Evolutionary conservation across 2,113 vertebrate species (phyloP).

Genomic region (Poeciliopsis prolifica): DNA sequence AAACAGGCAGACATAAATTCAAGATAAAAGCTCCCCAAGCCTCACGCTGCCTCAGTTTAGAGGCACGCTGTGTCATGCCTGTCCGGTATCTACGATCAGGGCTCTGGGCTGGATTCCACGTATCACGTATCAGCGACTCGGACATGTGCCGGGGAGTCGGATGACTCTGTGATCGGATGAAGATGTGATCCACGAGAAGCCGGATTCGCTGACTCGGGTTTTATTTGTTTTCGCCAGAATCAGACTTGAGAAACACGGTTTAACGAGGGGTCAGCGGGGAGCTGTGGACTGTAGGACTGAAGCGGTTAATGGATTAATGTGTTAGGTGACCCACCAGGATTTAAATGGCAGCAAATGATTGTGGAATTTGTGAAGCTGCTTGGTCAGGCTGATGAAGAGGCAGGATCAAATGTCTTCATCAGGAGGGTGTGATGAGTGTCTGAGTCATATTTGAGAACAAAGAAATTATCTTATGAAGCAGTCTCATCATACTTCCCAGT

Average conservation of each 20-base stretch:
- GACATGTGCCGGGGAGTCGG: conserved; percentile 62
- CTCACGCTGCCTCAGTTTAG: conserved; percentile 16
- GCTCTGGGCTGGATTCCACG: conserved; percentile 53
- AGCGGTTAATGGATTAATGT: conserved; percentile 14
- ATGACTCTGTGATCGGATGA: conserved; percentile 60
- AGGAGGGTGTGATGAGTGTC: background rate
- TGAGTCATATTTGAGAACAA: background rate
- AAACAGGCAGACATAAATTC: conserved; percentile 7
- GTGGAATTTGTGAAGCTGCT: background rate
- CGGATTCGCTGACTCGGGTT: conserved; percentile 55
- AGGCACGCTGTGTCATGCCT: conserved; percentile 21
- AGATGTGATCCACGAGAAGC: conserved; percentile 61
- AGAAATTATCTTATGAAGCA: background rate
- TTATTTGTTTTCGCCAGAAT: conserved; percentile 57
- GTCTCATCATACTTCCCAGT: background rate
- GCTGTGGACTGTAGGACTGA: background rate
- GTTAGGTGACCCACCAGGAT: background rate
- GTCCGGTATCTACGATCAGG: conserved; percentile 49
- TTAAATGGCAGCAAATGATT: background rate
- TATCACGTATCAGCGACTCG: conserved; percentile 53
- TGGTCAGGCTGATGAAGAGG: background rate
- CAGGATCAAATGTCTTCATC: background rate
- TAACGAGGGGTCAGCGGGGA: conserved; percentile 18
- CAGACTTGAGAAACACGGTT: conserved; percentile 29
- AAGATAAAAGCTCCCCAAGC: conserved; percentile 8